Evolutionary conservation across 1,140 invertebrate genomes (phyloP).

Genomic region (Sitodiplosis mosellana): DNA sequence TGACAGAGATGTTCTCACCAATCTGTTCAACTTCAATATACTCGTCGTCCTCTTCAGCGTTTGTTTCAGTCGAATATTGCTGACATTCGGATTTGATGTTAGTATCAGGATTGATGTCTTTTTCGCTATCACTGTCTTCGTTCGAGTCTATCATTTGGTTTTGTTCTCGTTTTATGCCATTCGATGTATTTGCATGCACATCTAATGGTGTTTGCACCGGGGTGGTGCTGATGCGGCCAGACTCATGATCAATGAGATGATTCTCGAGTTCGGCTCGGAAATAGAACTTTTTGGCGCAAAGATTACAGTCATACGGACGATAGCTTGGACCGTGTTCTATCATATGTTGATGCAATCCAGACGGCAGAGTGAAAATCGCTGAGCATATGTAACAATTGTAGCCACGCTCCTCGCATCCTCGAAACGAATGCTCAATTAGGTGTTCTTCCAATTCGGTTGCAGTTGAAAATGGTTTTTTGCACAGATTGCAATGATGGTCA

Average conservation of each 20-base stretch:
- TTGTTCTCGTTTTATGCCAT: slow-evolving; percentile 5
- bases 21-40: slow-evolving; percentile 25
- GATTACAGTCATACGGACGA: slow-evolving; percentile 64
- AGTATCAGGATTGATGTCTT: neutral
- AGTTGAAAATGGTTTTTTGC: slow-evolving; percentile 20
- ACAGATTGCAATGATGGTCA: slow-evolving; percentile 18
- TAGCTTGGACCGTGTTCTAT: slow-evolving; percentile 66
- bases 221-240: neutral
- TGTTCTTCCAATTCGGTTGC: slow-evolving; percentile 62
- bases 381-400: slow-evolving; percentile 78
- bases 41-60: slow-evolving; percentile 14
- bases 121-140: slow-evolving; percentile 2
- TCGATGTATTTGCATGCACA: slow-evolving; percentile 8
- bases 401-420: slow-evolving; percentile 51
- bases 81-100: no score
- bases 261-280: slow-evolving; percentile 82
- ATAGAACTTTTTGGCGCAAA: slow-evolving; percentile 74
- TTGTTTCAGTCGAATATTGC: no score
- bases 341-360: slow-evolving; percentile 54
- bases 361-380: slow-evolving; percentile 64
- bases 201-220: no score
- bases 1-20: slow-evolving; percentile 2
- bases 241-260: slow-evolving; percentile 31
- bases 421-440: slow-evolving; percentile 83
- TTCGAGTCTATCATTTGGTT: slow-evolving; percentile 1